phyloP scores from a whole-genome alignment of 1,140 invertebrate species.

The Drosophila repletoides region DNA sequence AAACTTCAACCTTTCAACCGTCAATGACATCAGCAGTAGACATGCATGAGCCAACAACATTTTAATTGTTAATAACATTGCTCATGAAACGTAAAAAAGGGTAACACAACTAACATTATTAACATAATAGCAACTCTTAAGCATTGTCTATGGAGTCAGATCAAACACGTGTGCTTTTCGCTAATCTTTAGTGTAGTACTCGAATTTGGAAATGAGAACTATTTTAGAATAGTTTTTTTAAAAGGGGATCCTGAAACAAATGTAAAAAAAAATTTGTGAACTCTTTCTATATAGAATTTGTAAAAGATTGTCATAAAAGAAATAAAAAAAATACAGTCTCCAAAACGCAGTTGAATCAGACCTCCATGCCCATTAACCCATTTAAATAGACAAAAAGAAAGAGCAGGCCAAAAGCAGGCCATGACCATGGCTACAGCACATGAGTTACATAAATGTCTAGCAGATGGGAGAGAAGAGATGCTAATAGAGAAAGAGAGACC shows the following conservation, averaged over 20 bases:
- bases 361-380: slow-evolving; percentile 60
- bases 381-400: slow-evolving; percentile 58
- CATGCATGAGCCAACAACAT: slow-evolving; percentile 39
- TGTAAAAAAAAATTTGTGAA: too few species aligned
- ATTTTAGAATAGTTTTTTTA: too few species aligned
- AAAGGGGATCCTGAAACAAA: too few species aligned
- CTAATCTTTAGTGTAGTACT: too few species aligned
- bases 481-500: not conserved
- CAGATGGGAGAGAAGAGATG: not conserved
- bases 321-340: not conserved
- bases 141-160: not conserved
- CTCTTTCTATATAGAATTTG: too few species aligned
- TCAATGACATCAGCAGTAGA: slow-evolving; percentile 44
- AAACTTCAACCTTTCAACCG: slow-evolving; percentile 13
- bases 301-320: not conserved
- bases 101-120: slow-evolving; percentile 18
- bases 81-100: slow-evolving; percentile 19
- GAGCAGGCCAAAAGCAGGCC: slow-evolving; percentile 59
- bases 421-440: slow-evolving; percentile 58
- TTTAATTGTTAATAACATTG: slow-evolving; percentile 50
- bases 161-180: not conserved
- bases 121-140: slow-evolving; percentile 37
- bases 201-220: too few species aligned
- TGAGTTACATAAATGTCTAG: slow-evolving; percentile 52
- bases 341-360: slow-evolving; percentile 25